phyloP scores from a whole-genome alignment of 2,113 vertebrate species.

The Stercorarius parasiticus region DNA sequence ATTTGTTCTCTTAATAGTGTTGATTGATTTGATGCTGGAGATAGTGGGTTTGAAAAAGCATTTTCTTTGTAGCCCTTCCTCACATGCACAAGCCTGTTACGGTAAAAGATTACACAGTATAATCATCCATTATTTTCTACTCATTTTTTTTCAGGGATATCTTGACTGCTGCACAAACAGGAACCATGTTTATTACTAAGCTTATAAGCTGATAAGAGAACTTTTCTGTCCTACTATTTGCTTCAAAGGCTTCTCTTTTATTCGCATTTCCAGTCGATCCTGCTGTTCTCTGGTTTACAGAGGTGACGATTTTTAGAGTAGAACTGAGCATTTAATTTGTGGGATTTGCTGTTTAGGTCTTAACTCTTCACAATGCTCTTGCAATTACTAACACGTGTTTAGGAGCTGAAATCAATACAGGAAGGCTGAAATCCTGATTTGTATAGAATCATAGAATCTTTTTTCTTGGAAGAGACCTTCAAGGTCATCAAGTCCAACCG shows the following conservation, averaged over 20 bases:
- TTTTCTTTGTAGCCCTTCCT: not conserved
- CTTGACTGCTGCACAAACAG: not conserved
- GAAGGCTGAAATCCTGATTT: not conserved
- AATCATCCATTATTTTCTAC: not conserved
- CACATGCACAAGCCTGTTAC: rapidly evolving
- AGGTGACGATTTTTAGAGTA: not conserved
- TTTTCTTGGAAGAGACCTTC: not conserved
- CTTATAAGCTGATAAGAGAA: not conserved
- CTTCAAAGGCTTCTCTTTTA: not conserved
- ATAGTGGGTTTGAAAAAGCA: not conserved
- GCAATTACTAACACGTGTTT: not conserved
- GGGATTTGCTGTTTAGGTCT: not conserved
- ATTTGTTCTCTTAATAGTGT: not conserved
- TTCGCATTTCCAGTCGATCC: not conserved
- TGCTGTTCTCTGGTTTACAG: not conserved
- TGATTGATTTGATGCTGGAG: not conserved
- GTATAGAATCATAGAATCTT: not conserved
- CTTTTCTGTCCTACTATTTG: not conserved
- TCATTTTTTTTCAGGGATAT: not conserved
- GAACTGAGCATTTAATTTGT: not conserved
- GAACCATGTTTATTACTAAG: not conserved
- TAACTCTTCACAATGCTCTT: not conserved
- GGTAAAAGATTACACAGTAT: not conserved
- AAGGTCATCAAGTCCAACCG: not conserved
- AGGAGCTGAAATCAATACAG: not conserved